These are phyloP conservation scores for Cydia amplana DNA, from an alignment of 1,140 invertebrate genomes.

Conservation along the genomic window DNA sequence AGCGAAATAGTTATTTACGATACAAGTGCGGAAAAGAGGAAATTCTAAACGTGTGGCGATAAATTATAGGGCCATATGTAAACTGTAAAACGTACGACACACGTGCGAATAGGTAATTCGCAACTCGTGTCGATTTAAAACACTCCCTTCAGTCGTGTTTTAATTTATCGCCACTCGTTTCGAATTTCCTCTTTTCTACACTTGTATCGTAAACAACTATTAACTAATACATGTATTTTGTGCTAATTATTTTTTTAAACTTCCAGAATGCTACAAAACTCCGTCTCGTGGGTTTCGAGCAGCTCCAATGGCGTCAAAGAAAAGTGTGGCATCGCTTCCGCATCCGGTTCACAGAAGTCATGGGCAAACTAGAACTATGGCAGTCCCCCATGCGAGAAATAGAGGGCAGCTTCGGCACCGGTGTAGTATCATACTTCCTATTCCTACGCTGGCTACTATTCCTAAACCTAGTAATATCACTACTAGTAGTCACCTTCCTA, in stretches of 20 bases:
- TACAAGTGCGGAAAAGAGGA: too few relatives aligned
- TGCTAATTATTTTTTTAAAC: neutral
- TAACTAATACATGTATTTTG: too few relatives aligned
- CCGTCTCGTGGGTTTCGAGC: conserved; percentile 87
- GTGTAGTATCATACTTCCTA: conserved; percentile 89
- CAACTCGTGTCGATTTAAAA: too few relatives aligned
- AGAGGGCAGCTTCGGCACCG: conserved; percentile 90
- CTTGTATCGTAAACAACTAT: too few relatives aligned
- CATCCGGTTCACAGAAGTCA: conserved; percentile 80
- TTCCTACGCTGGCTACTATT: conserved; percentile 91
- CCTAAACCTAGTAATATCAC: conserved; percentile 85
- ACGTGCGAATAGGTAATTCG: too few relatives aligned
- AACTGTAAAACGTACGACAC: too few relatives aligned
- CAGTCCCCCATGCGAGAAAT: conserved; percentile 85
- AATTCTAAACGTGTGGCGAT: too few relatives aligned
- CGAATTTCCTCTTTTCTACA: too few relatives aligned
- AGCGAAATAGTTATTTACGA: too few relatives aligned
- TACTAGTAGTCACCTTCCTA: conserved; percentile 84
- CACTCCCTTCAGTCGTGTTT: too few relatives aligned
- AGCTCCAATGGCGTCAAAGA: conserved; percentile 87
- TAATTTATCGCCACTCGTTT: too few relatives aligned
- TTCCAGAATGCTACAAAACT: conserved; percentile 88
- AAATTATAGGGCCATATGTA: too few relatives aligned
- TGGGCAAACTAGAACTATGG: conserved; percentile 87
- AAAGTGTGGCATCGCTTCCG: conserved; percentile 85